Conservation (phyloP, 2,113 vertebrate species). For the Prunella himalayana region DNA sequence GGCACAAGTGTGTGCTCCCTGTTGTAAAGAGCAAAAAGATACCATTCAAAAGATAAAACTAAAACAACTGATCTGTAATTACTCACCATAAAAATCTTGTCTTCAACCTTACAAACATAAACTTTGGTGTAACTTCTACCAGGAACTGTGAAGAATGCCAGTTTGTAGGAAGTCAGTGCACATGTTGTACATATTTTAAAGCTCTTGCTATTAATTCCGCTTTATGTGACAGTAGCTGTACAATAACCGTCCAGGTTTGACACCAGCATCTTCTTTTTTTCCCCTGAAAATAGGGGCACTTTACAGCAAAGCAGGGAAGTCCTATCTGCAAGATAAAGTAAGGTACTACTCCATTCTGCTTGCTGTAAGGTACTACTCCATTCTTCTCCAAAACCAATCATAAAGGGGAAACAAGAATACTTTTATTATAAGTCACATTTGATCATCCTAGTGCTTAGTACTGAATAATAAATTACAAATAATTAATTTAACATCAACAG, state of each 20-base stretch:
- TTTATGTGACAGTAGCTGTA: background rate
- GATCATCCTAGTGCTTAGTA: background rate
- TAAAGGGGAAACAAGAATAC: background rate
- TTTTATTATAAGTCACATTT: background rate
- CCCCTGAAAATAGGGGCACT: background rate
- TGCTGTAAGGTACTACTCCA: background rate
- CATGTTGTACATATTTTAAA: background rate
- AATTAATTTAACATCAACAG: background rate
- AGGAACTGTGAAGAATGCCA: background rate
- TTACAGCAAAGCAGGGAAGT: background rate
- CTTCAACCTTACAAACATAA: background rate
- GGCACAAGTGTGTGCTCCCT: background rate
- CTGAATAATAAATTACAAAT: background rate
- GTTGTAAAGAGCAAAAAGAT: background rate
- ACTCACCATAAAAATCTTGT: background rate
- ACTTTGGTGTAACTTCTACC: fast-evolving
- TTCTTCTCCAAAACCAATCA: background rate
- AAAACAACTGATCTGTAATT: background rate
- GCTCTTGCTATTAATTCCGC: background rate
- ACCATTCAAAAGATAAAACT: background rate
- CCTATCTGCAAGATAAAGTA: background rate
- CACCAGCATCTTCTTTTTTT: background rate
- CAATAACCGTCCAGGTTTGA: background rate
- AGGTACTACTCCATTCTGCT: background rate
- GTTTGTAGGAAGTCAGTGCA: background rate